Conservation (phyloP, 2,888 invertebrate species). For the Ceratothoa steindachneri region DNA sequence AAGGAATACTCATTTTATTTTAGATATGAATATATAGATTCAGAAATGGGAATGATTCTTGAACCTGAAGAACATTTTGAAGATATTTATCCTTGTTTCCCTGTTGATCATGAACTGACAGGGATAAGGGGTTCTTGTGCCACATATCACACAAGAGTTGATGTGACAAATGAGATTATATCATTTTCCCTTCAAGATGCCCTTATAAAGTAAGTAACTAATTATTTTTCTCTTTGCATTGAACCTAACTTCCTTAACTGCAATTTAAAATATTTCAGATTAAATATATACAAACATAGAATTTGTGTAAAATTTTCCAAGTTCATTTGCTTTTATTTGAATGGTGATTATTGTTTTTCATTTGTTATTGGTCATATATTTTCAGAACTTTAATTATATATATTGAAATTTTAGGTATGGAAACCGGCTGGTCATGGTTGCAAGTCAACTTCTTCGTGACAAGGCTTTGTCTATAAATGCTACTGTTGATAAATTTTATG, state of each 20-base stretch:
- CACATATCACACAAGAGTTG: conserved; percentile 60
- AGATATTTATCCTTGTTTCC: conserved; percentile 62
- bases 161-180: conserved; percentile 56
- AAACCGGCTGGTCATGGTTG: conserved; percentile 53
- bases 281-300: no score
- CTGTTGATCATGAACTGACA: conserved; percentile 56
- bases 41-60: conserved; percentile 42
- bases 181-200: conserved; percentile 56
- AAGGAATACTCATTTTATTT: no score
- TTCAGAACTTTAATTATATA: no score
- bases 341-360: not conserved
- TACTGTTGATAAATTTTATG: conserved; percentile 35
- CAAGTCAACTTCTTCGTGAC: conserved; percentile 51
- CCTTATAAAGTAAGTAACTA: conserved; percentile 54
- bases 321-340: not conserved
- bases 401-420: no score
- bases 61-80: conserved; percentile 51
- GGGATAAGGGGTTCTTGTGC: conserved; percentile 66
- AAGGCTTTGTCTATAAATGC: conserved; percentile 49
- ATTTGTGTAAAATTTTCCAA: no score
- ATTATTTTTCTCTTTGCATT: conserved; percentile 5
- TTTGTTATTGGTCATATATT: not conserved
- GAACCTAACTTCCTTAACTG: no score
- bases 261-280: no score
- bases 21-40: conserved; percentile 44